Base-by-base conservation (phyloP, 2,888 invertebrate genomes). In the Phaonia tiefii region DNA sequence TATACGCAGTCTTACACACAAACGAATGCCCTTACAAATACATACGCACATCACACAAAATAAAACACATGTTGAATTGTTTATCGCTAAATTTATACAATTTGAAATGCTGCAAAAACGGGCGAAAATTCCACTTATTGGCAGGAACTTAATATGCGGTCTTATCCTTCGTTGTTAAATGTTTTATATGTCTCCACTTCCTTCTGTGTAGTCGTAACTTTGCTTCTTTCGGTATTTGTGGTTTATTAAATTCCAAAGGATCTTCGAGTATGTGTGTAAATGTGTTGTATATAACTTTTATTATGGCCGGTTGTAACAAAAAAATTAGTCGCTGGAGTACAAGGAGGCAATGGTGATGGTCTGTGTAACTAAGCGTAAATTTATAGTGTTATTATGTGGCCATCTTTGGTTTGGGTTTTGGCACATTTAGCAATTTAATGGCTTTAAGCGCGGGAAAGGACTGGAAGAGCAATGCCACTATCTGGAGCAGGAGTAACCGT, bases 281-380 rank as follows among this genome's bases (percentile, higher is more conserved):
- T 2, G 7, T 2, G 2, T 25, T 25, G 54, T 22, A 51, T 4
- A 11, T 1, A 17, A 25, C 54, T 22, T 54, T 54, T 54, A 49
- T 56, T 73, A 51, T 60, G 65, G 49, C n/a, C 65, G 69, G 46
- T 75, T 76, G 25, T 49, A 42, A 39, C 46, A 46, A 5, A 25
- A 13, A 54, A 49, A 26, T 22, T 22, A 13, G 54, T 22, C 26
- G 63, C 49, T 49, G 42, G 20, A 42, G 10, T 46, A 2, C 42
- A 39, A 20, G 60, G 58, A 37, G 46, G 46, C 15, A 46, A 2
- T 46, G 25, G 2, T 54, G 25, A 10, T 54, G 49, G 49, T 54
- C 25, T 54, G 77, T 75, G 74, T 46, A 80, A 80, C 77, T 80
- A 66, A 77, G 77, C 77, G 58, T 75, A 77, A 77, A 80, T 74